Evolutionary conservation across 2,888 invertebrate genomes (phyloP).

Genomic region (Hypomecis punctinalis): DNA sequence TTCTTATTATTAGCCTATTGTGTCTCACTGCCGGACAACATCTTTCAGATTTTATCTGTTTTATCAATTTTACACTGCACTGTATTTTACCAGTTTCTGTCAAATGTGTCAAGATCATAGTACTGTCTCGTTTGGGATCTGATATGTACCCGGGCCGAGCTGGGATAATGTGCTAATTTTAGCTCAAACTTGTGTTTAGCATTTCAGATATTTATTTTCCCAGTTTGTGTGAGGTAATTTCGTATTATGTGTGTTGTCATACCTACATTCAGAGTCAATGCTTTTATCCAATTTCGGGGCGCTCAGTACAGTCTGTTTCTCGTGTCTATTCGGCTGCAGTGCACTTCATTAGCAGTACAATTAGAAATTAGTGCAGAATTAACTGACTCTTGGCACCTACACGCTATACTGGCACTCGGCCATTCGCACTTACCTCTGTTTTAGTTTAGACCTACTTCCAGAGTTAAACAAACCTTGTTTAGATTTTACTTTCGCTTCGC

Average conservation of each 20-base stretch:
- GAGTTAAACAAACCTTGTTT: slow-evolving; percentile 51
- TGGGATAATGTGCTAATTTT: too few relatives aligned
- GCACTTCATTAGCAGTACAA: slow-evolving; percentile 58
- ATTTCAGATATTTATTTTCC: too few relatives aligned
- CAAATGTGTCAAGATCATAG: too few relatives aligned
- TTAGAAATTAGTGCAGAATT: slow-evolving; percentile 71
- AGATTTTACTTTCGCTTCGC: slow-evolving; percentile 24
- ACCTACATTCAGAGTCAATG: neutral
- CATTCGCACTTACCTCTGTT: slow-evolving; percentile 66
- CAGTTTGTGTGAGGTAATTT: too few relatives aligned
- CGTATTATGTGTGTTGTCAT: neutral
- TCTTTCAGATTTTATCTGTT: too few relatives aligned
- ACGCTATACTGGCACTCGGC: slow-evolving; percentile 67
- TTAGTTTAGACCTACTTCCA: slow-evolving; percentile 64
- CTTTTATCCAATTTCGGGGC: slow-evolving; percentile 7
- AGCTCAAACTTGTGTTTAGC: too few relatives aligned
- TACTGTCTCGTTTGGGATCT: too few relatives aligned
- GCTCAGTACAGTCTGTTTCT: slow-evolving; percentile 33
- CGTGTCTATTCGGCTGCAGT: slow-evolving; percentile 40
- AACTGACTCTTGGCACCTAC: slow-evolving; percentile 71
- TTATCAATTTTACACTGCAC: too few relatives aligned
- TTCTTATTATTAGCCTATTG: too few relatives aligned
- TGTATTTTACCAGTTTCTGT: too few relatives aligned
- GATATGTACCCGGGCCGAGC: too few relatives aligned
- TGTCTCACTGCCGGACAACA: too few relatives aligned